A percentile compares a stretch with the other conserved stretches of the same genome.
phyloP scores from a whole-genome alignment of 2,113 vertebrate species.

The Rafetus swinhoei region DNA sequence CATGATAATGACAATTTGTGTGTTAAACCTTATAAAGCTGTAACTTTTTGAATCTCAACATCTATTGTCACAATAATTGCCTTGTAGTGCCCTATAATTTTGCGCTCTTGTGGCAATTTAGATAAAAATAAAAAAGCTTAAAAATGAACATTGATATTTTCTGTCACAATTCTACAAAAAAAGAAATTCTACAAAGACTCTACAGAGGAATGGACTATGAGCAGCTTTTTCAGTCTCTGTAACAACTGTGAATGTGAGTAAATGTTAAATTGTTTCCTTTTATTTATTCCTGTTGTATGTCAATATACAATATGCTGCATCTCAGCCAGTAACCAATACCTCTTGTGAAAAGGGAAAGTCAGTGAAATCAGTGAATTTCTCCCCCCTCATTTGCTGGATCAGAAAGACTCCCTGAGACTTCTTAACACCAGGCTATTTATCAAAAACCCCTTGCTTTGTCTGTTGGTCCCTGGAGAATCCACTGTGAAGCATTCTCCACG shows the following conservation, averaged over 20 bases:
- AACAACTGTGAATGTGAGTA: background rate
- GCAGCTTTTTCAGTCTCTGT: background rate
- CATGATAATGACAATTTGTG: background rate
- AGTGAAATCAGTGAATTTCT: background rate
- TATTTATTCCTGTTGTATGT: background rate
- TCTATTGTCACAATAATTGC: background rate
- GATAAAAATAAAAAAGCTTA: background rate
- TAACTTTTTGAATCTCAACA: background rate
- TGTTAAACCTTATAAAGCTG: background rate
- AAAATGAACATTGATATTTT: background rate
- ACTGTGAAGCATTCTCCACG: too few species aligned
- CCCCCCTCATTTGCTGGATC: background rate
- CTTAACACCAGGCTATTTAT: too few species aligned
- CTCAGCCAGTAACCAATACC: background rate
- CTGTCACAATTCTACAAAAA: background rate
- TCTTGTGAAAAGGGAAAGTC: background rate
- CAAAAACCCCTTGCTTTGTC: too few species aligned
- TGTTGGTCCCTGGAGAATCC: too few species aligned
- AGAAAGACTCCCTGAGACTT: too few species aligned
- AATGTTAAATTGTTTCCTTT: background rate
- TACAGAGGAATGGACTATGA: fast-evolving
- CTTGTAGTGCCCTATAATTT: background rate
- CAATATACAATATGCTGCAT: background rate
- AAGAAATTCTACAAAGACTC: background rate
- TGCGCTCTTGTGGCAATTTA: background rate